Base-by-base conservation (phyloP, 2,113 vertebrate species). In the Fregata magnificens region DNA sequence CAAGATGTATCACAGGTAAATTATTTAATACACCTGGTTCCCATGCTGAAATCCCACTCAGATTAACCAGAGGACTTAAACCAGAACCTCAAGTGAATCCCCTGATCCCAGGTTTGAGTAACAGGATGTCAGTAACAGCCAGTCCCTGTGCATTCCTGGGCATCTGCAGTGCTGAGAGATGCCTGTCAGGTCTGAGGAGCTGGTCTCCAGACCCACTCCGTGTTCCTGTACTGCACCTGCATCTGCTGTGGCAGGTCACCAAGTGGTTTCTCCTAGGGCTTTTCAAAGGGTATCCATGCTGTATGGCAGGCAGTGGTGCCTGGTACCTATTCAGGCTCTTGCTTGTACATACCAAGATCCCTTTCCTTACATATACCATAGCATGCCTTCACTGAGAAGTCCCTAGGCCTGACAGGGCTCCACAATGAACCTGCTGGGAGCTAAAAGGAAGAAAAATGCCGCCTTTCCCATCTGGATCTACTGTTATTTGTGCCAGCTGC, bases 81-180 rank as follows among this genome's bases (percentile, higher is more conserved):
- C 34, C 16, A 58, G 56, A 91, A 70, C 49, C 28, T 45, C 21
- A 12, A 4, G 19, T 10, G 34, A 45, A 59, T 22, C 28, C 26
- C 26, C 22, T 22, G 11, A 38, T 49, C 13, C 50, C 32, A 32
- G 36, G 40, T 50, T 45, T 83, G 72, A 62, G 17, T 21, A 65
- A 71, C 5, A 16, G 50, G 58, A 36, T 65, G 63, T 3, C 13
- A 49, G n/a, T n/a, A n/a, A 7, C 0, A 1, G 29, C 34, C 17
- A 28, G 34, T 59, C 21, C 52, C 62, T 71, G 16, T 0, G 1
- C 3, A 2, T 73, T 62, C 32, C 21, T 11, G 26, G 19, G 40
- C 16, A 34, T 38, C 9, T 53, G 44, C 0, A 1, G 42, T 42
- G 63, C 38, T 52, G 14, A 47, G 76, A 38, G 56, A 53, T 16